phyloP scores from a whole-genome alignment of 2,113 vertebrate genomes.

The Stegostoma tigrinum region DNA sequence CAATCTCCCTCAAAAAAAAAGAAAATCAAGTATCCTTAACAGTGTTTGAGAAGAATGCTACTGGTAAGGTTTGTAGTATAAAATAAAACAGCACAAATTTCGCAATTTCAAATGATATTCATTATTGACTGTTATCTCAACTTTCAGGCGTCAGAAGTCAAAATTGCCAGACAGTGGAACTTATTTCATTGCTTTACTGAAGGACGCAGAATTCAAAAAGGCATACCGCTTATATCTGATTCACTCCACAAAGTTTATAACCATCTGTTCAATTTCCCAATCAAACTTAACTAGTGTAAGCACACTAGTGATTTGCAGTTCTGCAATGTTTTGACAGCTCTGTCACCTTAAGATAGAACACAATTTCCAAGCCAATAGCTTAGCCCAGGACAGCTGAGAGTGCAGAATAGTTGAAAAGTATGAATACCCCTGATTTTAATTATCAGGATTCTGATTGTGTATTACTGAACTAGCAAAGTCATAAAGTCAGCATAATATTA shows the following conservation, averaged over 20 bases:
- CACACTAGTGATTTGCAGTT: neutral
- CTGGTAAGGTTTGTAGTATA: neutral
- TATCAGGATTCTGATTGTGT: neutral
- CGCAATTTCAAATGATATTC: neutral
- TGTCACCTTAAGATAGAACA: neutral
- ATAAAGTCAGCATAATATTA: neutral
- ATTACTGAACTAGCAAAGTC: neutral
- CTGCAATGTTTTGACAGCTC: neutral
- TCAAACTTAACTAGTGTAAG: neutral
- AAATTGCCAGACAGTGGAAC: neutral
- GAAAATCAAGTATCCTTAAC: neutral
- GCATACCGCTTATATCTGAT: neutral
- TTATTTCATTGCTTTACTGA: neutral
- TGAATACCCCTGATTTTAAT: neutral
- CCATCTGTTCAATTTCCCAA: conserved; percentile 8
- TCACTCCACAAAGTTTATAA: neutral
- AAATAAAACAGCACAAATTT: neutral
- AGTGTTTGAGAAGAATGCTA: neutral
- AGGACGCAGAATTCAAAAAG: neutral
- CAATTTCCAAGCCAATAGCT: neutral
- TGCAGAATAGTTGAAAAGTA: neutral
- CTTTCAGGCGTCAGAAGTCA: neutral
- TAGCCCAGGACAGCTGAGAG: neutral
- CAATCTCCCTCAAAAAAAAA: neutral
- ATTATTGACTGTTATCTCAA: neutral